Evolutionary conservation across 64 coral and sea anemone genomes (phyloP), one percentile per base, ranked within the genome.

Genomic region (Dendronephthya gigantea): DNA sequence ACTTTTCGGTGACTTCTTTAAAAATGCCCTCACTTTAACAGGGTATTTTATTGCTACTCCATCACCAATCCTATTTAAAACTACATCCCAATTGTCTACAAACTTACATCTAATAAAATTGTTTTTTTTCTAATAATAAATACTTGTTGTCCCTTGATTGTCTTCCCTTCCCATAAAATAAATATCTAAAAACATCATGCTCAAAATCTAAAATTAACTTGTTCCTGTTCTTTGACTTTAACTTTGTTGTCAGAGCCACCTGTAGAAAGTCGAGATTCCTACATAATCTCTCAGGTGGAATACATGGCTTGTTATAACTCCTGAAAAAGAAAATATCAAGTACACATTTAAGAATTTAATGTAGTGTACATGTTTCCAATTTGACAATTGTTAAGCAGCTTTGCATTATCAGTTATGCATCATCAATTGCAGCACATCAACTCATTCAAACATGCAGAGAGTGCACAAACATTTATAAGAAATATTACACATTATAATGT

Each of bases 121-220:
- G 23, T 0, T 35, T 25, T 28, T n/a, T 72, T 13, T 43, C 41
- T 39, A 84, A 30, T 27, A 85, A 85, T 15, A 74, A 47, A 48
- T 90, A 85, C 41, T 41, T 49, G n/a, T 32, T 48, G n/a, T 90
- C 82, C 39, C 40, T 90, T 43, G 55, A 39, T 23, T 90, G 37
- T 30, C 28, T 90, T 33, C 88, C 88, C 66, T 90, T 90, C n/a
- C n/a, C 13, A 90, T 82, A 13, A 90, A 90, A 90, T 55, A 49
- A 49, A 22, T 37, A 74, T 31, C 88, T 52, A 90, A 84, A 90
- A 31, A 62, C 85, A 48, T 90, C 88, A 90, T 85, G 62, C 30
- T 90, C 43, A 50, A 90, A 90, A 10, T 90, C 88, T 15, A 90
- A 49, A 3, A 87, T 48, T 7, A 48, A 30, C 30, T 87, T 76